Evolutionary conservation across 2,888 invertebrate species (phyloP).

Genomic region (Gisinianus flammeolus): DNA sequence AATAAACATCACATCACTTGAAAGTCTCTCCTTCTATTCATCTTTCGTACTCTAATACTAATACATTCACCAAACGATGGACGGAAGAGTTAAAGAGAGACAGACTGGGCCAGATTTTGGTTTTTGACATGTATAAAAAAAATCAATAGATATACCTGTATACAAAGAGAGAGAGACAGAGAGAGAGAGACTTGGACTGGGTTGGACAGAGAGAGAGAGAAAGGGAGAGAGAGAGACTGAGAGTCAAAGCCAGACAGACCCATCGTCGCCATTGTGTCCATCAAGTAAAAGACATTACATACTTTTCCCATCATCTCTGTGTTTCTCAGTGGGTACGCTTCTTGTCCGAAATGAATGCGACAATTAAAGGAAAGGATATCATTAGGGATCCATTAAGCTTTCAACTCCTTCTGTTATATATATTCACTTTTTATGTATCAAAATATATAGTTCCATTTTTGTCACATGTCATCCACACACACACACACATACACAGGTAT

Average conservation of each 20-base stretch:
- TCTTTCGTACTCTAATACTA: too few species aligned
- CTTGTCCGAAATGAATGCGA: constrained; percentile 33
- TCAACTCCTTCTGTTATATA: constrained; percentile 33
- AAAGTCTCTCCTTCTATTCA: too few species aligned
- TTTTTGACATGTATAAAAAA: neutral
- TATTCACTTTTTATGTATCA: constrained; percentile 16
- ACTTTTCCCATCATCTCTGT: constrained; percentile 36
- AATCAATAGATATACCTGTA: constrained; percentile 18
- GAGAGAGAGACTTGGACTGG: neutral
- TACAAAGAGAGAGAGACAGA: too few species aligned
- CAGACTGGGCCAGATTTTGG: constrained; percentile 18
- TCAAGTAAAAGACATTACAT: constrained; percentile 36
- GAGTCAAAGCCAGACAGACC: constrained; percentile 3
- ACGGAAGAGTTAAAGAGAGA: neutral
- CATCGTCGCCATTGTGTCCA: constrained; percentile 33
- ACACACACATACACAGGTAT: constrained; percentile 7
- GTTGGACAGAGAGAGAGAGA: constrained; percentile 16
- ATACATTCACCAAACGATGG: too few species aligned
- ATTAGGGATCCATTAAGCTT: constrained; percentile 40
- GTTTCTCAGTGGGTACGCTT: constrained; percentile 27
- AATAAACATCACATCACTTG: too few species aligned
- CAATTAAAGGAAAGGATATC: constrained; percentile 41
- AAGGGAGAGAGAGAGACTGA: neutral
- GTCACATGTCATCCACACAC: constrained; percentile 15
- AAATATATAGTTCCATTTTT: neutral